These are phyloP conservation scores for Gymnothorax reevesii DNA, from an alignment of 2,797 vertebrate species.

Conservation along the genomic window DNA sequence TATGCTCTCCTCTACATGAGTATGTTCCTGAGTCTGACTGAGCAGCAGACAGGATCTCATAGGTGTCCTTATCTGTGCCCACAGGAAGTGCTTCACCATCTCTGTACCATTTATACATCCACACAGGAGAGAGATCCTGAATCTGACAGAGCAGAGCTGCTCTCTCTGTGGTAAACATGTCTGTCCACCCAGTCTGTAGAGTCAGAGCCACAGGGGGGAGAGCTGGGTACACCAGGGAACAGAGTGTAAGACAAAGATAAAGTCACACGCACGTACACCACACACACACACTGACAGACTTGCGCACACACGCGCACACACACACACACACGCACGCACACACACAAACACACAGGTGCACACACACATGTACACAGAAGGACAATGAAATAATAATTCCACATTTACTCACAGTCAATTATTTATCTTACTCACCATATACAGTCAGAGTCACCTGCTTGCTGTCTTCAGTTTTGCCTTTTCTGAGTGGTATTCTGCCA, in stretches of 20 bases:
- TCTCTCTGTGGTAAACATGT: constrained; percentile 56
- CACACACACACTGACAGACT: no score
- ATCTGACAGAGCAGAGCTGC: constrained; percentile 48
- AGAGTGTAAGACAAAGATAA: not conserved
- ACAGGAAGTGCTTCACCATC: not conserved
- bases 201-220: constrained; percentile 38
- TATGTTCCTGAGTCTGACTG: constrained; percentile 30
- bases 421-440: not conserved
- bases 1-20: constrained; percentile 50
- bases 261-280: no score
- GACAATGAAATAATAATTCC: no score
- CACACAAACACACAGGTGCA: no score
- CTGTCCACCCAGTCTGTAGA: not conserved
- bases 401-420: no score
- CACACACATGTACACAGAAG: no score
- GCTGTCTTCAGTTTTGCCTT: no score
- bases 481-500: no score
- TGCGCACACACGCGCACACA: no score
- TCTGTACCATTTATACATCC: constrained; percentile 54
- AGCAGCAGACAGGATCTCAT: constrained; percentile 40
- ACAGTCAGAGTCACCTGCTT: no score
- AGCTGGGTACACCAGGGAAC: constrained; percentile 36
- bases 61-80: not conserved
- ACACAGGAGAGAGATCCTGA: constrained; percentile 28
- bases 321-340: no score